Conservation (phyloP, 2,797 vertebrate species). For the Cryptoprocta ferox region DNA sequence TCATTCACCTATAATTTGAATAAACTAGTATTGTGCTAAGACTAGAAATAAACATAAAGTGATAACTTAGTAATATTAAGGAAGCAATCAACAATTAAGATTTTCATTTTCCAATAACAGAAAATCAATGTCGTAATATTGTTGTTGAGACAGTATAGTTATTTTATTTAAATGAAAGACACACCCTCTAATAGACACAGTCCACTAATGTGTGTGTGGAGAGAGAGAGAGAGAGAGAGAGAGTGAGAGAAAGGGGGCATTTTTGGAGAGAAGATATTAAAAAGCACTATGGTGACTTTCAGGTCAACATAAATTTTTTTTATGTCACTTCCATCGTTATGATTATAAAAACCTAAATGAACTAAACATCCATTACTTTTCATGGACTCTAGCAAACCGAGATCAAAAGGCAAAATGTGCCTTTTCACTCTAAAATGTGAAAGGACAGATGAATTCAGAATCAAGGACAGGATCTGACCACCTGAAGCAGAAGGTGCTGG, state of each 20-base stretch:
- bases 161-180: constrained; percentile 14
- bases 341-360: background rate
- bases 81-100: background rate
- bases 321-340: background rate
- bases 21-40: constrained; percentile 69
- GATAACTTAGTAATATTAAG: constrained; percentile 45
- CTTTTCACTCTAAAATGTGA: background rate
- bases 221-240: no score
- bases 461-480: background rate
- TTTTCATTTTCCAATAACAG: constrained; percentile 41
- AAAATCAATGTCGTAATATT: constrained; percentile 46
- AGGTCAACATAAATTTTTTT: background rate
- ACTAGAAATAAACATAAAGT: constrained; percentile 51
- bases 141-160: background rate
- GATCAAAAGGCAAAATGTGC: background rate
- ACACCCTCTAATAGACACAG: background rate
- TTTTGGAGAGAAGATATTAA: background rate
- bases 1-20: constrained; percentile 79
- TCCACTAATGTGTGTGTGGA: background rate
- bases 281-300: background rate
- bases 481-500: background rate
- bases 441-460: background rate
- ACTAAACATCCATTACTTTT: background rate
- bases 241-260: background rate
- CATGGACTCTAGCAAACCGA: background rate